phyloP scores from a whole-genome alignment of 2,888 invertebrate species.

The Arenicola marina region DNA sequence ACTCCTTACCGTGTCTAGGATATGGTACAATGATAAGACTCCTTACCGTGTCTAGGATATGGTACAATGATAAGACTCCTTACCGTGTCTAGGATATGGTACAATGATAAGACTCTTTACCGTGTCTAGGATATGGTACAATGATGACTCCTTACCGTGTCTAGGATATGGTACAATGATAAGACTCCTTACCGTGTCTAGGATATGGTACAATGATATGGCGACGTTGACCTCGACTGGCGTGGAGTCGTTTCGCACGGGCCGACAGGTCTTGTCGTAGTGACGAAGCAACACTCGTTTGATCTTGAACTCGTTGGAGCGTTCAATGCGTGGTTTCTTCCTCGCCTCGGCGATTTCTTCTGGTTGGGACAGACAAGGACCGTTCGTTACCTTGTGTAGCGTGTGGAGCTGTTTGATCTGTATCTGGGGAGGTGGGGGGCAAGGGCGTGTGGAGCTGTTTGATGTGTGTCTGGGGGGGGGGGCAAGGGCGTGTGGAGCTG shows the following conservation, averaged over 20 bases:
- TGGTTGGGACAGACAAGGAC: too few species aligned
- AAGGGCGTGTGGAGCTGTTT: too few species aligned
- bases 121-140: background rate
- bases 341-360: background rate
- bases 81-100: background rate
- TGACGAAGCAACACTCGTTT: conserved; percentile 27
- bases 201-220: conserved; percentile 42
- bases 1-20: conserved; percentile 1
- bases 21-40: too few species aligned
- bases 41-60: background rate
- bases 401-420: too few species aligned
- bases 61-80: too few species aligned
- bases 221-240: conserved; percentile 38
- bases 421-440: too few species aligned
- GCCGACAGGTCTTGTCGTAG: conserved; percentile 42
- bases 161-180: background rate
- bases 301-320: conserved; percentile 36
- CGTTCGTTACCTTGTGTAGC: too few species aligned
- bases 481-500: too few species aligned
- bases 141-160: background rate
- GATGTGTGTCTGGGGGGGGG: too few species aligned
- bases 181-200: conserved; percentile 42
- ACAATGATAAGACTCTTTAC: too few species aligned
- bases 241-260: conserved; percentile 37
- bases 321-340: background rate